Base-by-base conservation (phyloP, 2,888 invertebrate species). In the Oxycera nigricornis region DNA sequence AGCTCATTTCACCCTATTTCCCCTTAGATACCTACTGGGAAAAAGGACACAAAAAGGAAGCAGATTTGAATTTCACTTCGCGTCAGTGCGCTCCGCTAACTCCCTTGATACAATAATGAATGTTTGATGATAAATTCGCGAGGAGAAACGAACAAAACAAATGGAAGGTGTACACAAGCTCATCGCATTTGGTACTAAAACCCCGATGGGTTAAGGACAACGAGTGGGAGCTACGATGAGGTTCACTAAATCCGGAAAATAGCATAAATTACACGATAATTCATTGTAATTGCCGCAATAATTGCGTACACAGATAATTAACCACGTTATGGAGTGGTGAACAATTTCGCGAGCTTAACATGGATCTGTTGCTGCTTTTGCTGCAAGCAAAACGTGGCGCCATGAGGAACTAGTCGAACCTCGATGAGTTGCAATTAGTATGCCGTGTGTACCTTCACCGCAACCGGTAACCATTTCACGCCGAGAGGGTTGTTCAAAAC, bases 201-300 rank as follows among this genome's bases (percentile, higher is more conserved):
- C 22, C 22, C 39, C 9, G 59, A 9, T 14, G 6, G n/a, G 59
- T 30, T 7, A 62, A 22, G 22, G 1, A 6, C 1, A 46, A n/a
- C 35, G 2, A 62, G 6, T 2, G 9, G 6, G 24, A 6, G 24
- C n/a, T n/a, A n/a, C 14, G 6, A 68, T 68, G 30, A 50, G 30
- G 68, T 35, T 62, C 62, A 62, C 35, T 17, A 62, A 62, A 62
- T 68, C 67, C 50, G 50, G 30, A 28, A 50, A 35, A n/a, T 24
- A 22, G 55, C 61, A 74, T 74, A 72, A 72, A 70, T 73, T 46
- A 46, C 41, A 52, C 68, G 74, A 76, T 76, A 76, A 76, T 76
- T 76, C 76, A 76, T 73, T 74, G 73, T 76, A 76, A 76, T 76
- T 76, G 74, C 74, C 35, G 74, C 70, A 76, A 76, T 76, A 76